Base-by-base conservation (phyloP, 2,797 vertebrate species). In the Coracias cyanogaster region DNA sequence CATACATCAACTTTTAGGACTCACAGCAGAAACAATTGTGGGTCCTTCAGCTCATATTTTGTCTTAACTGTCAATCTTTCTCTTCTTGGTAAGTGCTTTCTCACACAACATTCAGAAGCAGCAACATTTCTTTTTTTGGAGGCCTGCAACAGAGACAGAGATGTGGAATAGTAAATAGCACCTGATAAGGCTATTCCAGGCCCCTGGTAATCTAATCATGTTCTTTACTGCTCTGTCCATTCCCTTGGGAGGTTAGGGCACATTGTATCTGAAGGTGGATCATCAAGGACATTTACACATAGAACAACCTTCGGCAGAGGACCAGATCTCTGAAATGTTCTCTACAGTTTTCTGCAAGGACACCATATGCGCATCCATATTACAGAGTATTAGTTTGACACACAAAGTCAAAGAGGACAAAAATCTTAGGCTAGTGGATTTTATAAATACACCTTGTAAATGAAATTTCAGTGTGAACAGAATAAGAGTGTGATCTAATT, bases 371-470 rank as follows among this genome's bases (percentile, higher is more conserved):
- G 18, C 31, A 81, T n/a, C 43, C 70, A 0, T 61, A 29, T 35
- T 61, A 76, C 18, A 49, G 21, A 82, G 21, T 37, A 52, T 57
- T 33, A 25, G 10, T 60, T 20, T 39, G 24, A 76, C 3, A 4
- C 31, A 73, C 28, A 55, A 81, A 43, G 51, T 72, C 52, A 72
- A 55, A 82, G 37, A 15, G 20, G 39, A 35, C 39, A 70, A 81
- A 91, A 69, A 79, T 26, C 54, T 90, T 79, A 65, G 16, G 35
- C 21, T 24, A 82, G 65, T 45, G 71, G 60, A 58, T 73, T 89
- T 90, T 84, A 86, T 66, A 93, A 82, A 95, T 62, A 88, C 6
- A 90, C 29, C 6, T 92, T 62, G 48, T 39, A 89, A 92, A 69
- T 65, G 33, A 76, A 69, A 73, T 86, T 90, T 76, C 31, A 84